A percentile compares a stretch with the other conserved stretches of the same genome.
phyloP scores from a whole-genome alignment of 2,113 vertebrate genomes.

The Scatophagus argus region DNA sequence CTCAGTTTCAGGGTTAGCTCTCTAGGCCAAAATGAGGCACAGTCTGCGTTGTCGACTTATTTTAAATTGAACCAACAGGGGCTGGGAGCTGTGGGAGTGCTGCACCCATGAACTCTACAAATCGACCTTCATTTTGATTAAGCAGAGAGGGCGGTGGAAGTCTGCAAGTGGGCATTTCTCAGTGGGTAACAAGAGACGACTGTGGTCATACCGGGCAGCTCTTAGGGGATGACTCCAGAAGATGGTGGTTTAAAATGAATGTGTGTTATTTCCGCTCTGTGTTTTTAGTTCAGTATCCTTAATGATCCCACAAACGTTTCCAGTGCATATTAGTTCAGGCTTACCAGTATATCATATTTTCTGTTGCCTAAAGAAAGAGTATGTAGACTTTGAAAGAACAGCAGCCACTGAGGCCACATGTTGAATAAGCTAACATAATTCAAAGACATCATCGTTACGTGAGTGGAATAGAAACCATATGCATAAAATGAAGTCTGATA shows the following conservation, averaged over 20 bases:
- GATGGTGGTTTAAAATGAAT: neutral
- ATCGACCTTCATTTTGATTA: conserved; percentile 67
- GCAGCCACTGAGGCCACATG: neutral
- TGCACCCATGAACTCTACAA: conserved; percentile 59
- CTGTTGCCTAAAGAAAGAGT: neutral
- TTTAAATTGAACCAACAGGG: conserved; percentile 63
- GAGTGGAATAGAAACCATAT: neutral
- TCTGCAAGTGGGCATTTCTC: conserved; percentile 55
- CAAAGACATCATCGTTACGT: neutral
- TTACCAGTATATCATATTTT: neutral
- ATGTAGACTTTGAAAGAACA: neutral
- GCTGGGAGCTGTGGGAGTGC: conserved; percentile 38
- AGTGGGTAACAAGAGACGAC: conserved; percentile 19
- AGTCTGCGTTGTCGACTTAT: conserved; percentile 46
- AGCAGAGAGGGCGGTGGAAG: conserved; percentile 28
- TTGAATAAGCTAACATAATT: neutral
- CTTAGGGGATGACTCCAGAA: conserved; percentile 32
- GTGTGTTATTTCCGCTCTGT: neutral
- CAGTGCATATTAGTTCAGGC: neutral
- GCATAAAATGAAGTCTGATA: neutral
- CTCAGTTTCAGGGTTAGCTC: conserved; percentile 62
- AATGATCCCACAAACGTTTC: neutral
- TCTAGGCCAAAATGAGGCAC: conserved; percentile 50
- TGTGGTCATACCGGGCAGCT: conserved; percentile 54
- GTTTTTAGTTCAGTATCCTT: neutral